Evolutionary conservation across 2,113 vertebrate species (phyloP), one percentile per base, ranked within the genome.

Genomic region (Electrona antarctica): DNA sequence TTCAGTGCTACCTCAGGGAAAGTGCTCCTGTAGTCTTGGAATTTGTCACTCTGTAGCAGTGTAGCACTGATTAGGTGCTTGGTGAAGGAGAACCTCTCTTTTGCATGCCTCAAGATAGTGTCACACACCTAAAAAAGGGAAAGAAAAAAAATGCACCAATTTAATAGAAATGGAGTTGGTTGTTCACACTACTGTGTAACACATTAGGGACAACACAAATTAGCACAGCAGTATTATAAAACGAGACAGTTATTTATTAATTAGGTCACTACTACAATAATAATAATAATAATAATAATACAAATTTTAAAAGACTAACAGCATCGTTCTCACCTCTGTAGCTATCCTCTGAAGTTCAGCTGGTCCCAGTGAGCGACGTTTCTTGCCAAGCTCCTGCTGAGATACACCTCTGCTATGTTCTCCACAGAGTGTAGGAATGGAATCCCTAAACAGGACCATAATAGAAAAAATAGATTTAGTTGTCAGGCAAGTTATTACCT

Each of bases 21-120:
- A 3, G 13, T 8, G 14, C 3, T 12, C 8, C 21, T 1, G 67
- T 65, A 52, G 11, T 70, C 10, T 21, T 11, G 55, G 48, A 75
- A 74, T 50, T 65, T 12, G 9, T 54, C 55, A 52, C 54, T 55
- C 9, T 77, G 68, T 55, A 76, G 45, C 60, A 65, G 54, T 5
- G 74, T 76, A 60, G 52, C 58, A 76, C 67, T 70, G 59, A 70
- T 66, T 46, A 65, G 56, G 14, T 67, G 72, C 14, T 51, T 57
- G 33, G 63, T 76, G 41, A 76, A 70, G 49, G 67, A 47, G 45
- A 69, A 70, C 45, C 60, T 3, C 60, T 76, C 46, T 52, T 56
- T 58, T 13, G 74, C 51, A n/a, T 56, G 66, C 14, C 33, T 47
- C 15, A 67, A 28, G n/a, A 67, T 29, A 29, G 73, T 62, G 51